Base-by-base conservation (phyloP, 2,797 vertebrate species). In the Rhynchonycteris naso region DNA sequence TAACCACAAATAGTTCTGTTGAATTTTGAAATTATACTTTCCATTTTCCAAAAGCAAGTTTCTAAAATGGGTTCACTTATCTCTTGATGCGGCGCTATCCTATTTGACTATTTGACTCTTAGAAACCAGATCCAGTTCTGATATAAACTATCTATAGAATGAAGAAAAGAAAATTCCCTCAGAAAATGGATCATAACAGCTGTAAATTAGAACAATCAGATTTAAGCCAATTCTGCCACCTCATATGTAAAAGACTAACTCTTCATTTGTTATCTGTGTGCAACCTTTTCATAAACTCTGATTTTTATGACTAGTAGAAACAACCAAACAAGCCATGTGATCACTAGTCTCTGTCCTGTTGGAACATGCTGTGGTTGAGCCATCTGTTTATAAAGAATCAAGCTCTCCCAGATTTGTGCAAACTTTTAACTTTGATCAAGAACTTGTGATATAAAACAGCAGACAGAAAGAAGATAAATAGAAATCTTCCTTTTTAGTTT, bases 321-420 rank as follows among this genome's bases (percentile, higher is more conserved):
- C 52, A 90, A 76, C 78, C 96, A 88, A 81, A 95, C 97, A 79
- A 95, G 74, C 94, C 95, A 72, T 85, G 80, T 88, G 89, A 88
- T 95, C 78, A 72, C 18, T 79, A 78, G 78, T 95, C 76, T 90
- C 30, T 97, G 59, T 95, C 86, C 90, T 95, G 59, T 92, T 91
- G 35, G 54, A 96, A 79, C 56, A 71, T 69, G 24, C 93, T 95
- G 72, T 96, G 94, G 90, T 90, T 96, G 96, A 96, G 81, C 96
- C 94, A 82, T 97, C 94, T 94, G 50, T 47, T 93, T 88, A 52
- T 89, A 85, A 0, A 14, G 94, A 94, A 82, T 91, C 91, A 87
- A 83, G 72, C 61, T 97, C 88, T 96, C 87, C 87, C 33, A n/a
- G 86, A 88, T 92, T 83, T 66, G 75, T 95, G 33, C 92, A 96